Base-by-base conservation (phyloP, 2,113 vertebrate species). In the Saccopteryx leptura region DNA sequence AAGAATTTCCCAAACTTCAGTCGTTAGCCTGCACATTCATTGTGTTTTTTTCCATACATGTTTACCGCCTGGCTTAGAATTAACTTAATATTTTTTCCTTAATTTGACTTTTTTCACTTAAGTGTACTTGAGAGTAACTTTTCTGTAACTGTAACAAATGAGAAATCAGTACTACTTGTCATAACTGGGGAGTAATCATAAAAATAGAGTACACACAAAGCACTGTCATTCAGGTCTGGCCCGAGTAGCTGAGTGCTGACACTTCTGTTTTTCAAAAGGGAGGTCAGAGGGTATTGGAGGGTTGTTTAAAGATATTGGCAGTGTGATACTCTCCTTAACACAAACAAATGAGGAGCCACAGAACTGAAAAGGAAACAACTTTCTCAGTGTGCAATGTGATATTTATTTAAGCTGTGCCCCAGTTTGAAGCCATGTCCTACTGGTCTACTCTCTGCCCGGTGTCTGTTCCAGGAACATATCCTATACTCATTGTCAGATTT, bases 101-200 rank as follows among this genome's bases (percentile, higher is more conserved):
- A 65, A 86, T 82, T 89, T 75, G 28, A 90, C 39, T 84, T 95
- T 65, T 72, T 82, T 83, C 54, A 74, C 15, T n/a, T 79, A 46
- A 3, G 46, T 54, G 1, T 68, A 31, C 78, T 80, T 84, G 74
- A 46, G 17, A 83, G 18, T 84, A 89, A 82, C 58, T 23, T 78
- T 86, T 33, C 58, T 91, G 18, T 46, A 75, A 60, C 61, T 48
- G 19, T 18, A 76, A 69, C 21, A 86, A 91, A 88, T 75, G 52
- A 79, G 2, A 65, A 91, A 60, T 81, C 58, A 81, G 63, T 26
- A 39, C 23, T 46, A 68, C 33, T 66, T 54, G 21, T 88, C 48
- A 33, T 5, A 78, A 52, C 28, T 26, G 80, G 33, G 90, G 83
- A 83, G 65, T 19, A 66, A 60, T 46, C 52, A 87, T 71, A 56